A percentile compares a stretch with the other conserved stretches of the same genome.
phyloP scores from a whole-genome alignment of 2,797 vertebrate genomes.

The Mormyrus hasselquistii region DNA sequence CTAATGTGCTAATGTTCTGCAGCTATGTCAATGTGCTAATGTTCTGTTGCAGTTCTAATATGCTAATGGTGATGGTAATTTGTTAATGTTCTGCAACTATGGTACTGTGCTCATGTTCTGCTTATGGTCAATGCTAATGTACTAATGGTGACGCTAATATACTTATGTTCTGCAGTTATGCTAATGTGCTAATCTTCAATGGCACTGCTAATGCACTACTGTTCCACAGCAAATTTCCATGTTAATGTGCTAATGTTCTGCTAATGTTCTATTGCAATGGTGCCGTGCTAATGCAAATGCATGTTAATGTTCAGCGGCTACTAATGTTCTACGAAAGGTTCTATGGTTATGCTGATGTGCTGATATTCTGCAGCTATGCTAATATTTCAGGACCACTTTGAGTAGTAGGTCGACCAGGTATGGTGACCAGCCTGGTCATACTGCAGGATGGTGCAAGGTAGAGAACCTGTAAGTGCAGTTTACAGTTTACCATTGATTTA shows the following conservation, averaged over 20 bases:
- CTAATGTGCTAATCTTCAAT: not conserved
- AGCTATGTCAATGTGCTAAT: not conserved
- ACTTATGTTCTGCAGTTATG: not conserved
- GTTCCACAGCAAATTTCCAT: not conserved
- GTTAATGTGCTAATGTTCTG: not conserved
- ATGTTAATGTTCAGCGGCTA: not conserved
- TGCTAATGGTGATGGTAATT: not conserved
- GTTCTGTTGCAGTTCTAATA: not conserved
- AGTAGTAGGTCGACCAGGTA: not conserved
- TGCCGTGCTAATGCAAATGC: not conserved
- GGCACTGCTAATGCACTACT: not conserved
- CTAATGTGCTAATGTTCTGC: not conserved
- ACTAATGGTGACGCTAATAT: not conserved
- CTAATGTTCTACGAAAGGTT: not conserved
- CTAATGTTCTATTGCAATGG: not conserved
- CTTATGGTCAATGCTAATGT: not conserved
- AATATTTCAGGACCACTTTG: not conserved
- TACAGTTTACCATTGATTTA: not conserved
- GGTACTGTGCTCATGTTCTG: not conserved
- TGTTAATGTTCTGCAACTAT: not conserved
- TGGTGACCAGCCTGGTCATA: not conserved
- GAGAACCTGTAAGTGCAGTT: not conserved
- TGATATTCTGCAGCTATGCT: not conserved
- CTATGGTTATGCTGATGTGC: not conserved
- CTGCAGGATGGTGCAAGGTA: not conserved